These are phyloP conservation scores for Callorhinus ursinus DNA, from an alignment of 2,113 vertebrate genomes.

Conservation along the genomic window DNA sequence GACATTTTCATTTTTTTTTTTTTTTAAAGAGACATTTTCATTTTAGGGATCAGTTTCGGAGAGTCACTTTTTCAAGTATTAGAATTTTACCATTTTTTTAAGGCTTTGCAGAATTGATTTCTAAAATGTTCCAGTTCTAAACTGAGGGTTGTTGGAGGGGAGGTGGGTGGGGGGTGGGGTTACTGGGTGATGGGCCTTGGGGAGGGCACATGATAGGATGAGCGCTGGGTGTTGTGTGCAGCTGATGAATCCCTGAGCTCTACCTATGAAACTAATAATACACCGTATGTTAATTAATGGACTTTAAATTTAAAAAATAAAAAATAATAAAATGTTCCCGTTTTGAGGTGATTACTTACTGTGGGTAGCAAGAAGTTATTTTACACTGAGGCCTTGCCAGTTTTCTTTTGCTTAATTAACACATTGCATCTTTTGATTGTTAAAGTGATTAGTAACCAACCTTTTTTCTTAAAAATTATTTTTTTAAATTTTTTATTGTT, in stretches of 20 bases:
- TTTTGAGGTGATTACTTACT: background rate
- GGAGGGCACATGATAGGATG: background rate
- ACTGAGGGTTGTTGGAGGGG: background rate
- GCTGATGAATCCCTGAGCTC: background rate
- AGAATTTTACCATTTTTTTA: constrained; percentile 18
- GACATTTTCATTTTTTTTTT: background rate
- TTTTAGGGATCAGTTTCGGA: constrained; percentile 14
- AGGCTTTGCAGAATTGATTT: constrained; percentile 5
- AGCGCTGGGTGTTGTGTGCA: background rate
- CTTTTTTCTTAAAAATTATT: background rate
- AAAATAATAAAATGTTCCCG: background rate
- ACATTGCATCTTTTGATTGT: background rate
- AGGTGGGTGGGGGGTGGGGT: background rate
- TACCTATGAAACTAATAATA: background rate
- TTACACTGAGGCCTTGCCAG: background rate
- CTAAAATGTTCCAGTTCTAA: constrained; percentile 6
- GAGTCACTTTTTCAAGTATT: constrained; percentile 1
- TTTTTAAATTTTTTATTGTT: background rate
- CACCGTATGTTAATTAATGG: background rate
- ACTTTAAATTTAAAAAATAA: background rate
- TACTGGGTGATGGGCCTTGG: background rate
- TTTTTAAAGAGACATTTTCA: background rate
- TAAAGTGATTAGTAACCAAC: background rate
- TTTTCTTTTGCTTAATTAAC: constrained; percentile 9
- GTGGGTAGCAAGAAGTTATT: background rate